These are phyloP conservation scores for Oreochromis mossambicus DNA, from an alignment of 2,797 vertebrate species.

Conservation along the genomic window DNA sequence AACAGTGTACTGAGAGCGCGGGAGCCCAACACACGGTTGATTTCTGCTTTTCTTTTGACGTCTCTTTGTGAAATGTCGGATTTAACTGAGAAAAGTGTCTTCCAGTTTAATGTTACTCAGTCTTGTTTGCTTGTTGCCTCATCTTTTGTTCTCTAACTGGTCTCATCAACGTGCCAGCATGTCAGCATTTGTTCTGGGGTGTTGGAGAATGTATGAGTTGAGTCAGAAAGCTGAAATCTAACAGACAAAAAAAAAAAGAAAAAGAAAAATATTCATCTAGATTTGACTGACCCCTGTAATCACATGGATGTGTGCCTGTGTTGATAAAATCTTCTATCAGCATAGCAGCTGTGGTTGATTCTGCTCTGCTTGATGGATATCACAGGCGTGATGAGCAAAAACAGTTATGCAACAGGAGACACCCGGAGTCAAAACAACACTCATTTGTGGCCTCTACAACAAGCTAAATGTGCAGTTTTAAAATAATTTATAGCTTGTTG, in stretches of 20 bases:
- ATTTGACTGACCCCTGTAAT: background rate
- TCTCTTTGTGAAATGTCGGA: background rate
- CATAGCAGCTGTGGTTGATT: background rate
- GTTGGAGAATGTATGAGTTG: background rate
- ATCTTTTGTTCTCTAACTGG: background rate
- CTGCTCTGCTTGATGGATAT: background rate
- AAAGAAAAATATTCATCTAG: background rate
- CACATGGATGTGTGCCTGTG: background rate
- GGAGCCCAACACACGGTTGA: background rate
- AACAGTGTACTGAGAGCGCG: background rate
- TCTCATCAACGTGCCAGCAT: background rate
- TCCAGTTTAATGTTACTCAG: background rate
- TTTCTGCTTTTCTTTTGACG: background rate
- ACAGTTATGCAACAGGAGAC: conserved; percentile 12
- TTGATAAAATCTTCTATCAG: background rate
- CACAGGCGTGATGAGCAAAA: background rate
- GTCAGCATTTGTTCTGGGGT: background rate
- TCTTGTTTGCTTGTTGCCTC: background rate
- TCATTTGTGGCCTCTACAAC: background rate
- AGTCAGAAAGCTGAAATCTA: background rate
- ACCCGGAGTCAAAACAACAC: conserved; percentile 11
- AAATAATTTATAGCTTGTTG: background rate
- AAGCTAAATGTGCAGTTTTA: background rate
- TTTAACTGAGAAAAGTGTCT: background rate
- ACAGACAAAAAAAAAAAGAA: background rate